Evolutionary conservation across 1,140 invertebrate species (phyloP).

Genomic region (Sycophaga agraensis): DNA sequence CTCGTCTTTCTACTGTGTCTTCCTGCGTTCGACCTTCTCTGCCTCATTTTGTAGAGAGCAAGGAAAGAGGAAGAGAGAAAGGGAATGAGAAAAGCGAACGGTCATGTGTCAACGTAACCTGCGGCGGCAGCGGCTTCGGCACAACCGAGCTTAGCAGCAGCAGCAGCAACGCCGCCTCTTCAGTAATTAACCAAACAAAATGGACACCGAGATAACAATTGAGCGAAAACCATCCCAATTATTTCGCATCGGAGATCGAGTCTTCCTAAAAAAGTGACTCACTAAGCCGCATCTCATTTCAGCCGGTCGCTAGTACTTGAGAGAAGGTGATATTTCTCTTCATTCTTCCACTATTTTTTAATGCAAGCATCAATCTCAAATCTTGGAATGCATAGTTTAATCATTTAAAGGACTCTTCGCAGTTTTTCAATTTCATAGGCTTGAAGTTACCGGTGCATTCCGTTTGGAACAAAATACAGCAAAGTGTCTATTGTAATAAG

Average conservation of each 20-base stretch:
- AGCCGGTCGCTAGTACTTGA: not conserved
- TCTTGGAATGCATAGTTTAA: too few relatives aligned
- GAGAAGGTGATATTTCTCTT: constrained; percentile 6
- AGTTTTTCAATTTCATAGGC: not conserved
- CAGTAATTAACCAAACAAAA: constrained; percentile 30
- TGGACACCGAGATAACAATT: constrained; percentile 28
- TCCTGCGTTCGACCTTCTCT: too few relatives aligned
- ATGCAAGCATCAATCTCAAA: too few relatives aligned
- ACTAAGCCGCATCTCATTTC: not conserved
- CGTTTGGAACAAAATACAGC: too few relatives aligned
- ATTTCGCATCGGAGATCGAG: not conserved
- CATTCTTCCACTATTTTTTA: not conserved
- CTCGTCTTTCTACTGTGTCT: not conserved
- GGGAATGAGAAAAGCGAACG: constrained; percentile 28
- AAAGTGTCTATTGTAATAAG: not conserved
- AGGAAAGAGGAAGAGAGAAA: not conserved
- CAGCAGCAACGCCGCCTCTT: constrained; percentile 19
- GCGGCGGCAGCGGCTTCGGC: constrained; percentile 39
- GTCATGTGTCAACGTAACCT: constrained; percentile 55
- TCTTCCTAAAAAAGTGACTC: constrained; percentile 2
- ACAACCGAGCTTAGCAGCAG: not conserved
- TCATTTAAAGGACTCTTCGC: too few relatives aligned
- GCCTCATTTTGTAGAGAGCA: constrained; percentile 11
- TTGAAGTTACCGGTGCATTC: too few relatives aligned
- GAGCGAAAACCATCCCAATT: constrained; percentile 3